Percentiles rank a stretch among this genome's conserved stretches.
Conservation (phyloP, 2,797 vertebrate genomes). For the Pseudomugil tenellus region DNA sequence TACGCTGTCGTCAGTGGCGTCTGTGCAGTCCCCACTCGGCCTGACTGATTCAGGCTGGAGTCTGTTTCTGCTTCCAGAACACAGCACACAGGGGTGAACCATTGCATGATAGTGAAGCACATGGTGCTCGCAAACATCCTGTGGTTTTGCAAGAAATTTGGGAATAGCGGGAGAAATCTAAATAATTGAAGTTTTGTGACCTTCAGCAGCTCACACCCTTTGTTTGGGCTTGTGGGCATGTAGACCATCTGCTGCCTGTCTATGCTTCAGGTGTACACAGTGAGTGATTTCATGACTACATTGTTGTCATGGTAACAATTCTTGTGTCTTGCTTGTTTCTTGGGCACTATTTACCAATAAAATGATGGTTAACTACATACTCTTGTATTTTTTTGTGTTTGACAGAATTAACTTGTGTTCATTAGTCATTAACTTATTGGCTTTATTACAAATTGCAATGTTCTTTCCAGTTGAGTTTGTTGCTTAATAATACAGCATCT, state of each 20-base stretch:
- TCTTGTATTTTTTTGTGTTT: conserved; percentile 22
- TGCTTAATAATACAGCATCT: background rate
- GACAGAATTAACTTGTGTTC: conserved; percentile 2
- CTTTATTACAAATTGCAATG: background rate
- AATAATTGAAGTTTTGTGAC: conserved; percentile 16
- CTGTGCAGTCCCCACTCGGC: conserved; percentile 1
- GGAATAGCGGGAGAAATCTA: background rate
- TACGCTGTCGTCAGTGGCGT: conserved; percentile 14
- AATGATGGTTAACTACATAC: conserved; percentile 26
- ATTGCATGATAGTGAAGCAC: background rate
- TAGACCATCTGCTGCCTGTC: conserved; percentile 20
- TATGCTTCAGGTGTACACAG: conserved; percentile 40
- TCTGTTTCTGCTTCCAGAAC: conserved; percentile 11
- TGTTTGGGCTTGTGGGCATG: conserved; percentile 1
- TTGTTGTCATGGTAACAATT: conserved; percentile 52
- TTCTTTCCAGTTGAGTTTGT: background rate
- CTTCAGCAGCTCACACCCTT: conserved; percentile 16
- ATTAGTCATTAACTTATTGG: background rate
- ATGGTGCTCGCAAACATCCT: conserved; percentile 28
- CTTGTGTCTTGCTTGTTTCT: conserved; percentile 41
- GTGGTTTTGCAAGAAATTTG: conserved; percentile 1
- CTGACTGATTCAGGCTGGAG: conserved; percentile 17
- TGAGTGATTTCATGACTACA: conserved; percentile 22
- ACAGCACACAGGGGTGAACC: background rate
- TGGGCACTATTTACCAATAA: conserved; percentile 58